Conservation (phyloP, 2,113 vertebrate genomes). For the Varanus komodoensis region DNA sequence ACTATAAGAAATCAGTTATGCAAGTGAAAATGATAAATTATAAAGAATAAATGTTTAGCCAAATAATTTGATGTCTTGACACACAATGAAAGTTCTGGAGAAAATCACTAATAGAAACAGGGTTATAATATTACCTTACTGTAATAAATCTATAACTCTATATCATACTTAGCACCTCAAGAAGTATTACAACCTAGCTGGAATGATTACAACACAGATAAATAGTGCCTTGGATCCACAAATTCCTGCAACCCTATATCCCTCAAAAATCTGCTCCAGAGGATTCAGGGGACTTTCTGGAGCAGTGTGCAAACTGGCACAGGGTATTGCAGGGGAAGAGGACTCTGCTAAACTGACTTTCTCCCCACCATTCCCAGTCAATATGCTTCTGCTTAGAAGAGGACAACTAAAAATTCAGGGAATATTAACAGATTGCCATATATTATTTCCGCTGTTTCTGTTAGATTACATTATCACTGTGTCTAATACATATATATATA, state of each 20-base stretch:
- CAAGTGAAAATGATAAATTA: constrained; percentile 19
- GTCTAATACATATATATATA: not conserved
- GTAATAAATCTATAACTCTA: not conserved
- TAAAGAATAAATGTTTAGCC: not conserved
- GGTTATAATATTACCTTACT: too few species aligned
- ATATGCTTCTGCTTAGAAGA: not conserved
- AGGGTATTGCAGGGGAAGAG: not conserved
- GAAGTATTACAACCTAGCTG: too few species aligned
- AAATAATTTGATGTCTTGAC: not conserved
- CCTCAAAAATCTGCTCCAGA: not conserved
- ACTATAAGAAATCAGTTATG: not conserved
- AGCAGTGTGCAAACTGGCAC: not conserved
- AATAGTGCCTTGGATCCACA: not conserved
- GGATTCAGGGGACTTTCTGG: not conserved
- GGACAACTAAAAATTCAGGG: not conserved
- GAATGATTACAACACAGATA: not conserved
- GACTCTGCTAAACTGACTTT: not conserved
- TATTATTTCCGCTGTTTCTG: not conserved
- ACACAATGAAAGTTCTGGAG: not conserved
- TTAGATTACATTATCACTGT: not conserved
- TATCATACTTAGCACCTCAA: not conserved
- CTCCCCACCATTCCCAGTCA: not conserved
- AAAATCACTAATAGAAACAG: not conserved
- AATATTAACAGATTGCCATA: not conserved
- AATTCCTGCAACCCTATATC: not conserved